Evolutionary conservation across 2,797 vertebrate genomes (phyloP).

Genomic region (Phoebastria nigripes): DNA sequence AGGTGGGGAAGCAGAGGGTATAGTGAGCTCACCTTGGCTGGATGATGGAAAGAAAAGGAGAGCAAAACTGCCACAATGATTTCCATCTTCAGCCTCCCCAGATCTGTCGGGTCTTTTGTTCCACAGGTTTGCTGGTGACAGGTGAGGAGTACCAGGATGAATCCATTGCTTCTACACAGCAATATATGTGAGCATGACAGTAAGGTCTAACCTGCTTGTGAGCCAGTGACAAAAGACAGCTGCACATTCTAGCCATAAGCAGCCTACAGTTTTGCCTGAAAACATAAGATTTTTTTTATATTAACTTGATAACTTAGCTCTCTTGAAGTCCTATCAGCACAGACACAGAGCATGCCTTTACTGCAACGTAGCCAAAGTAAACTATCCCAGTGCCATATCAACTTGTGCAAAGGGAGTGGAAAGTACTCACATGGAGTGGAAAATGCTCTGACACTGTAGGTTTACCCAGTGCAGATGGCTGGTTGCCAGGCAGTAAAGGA

Average conservation of each 20-base stretch:
- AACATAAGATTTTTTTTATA: not conserved
- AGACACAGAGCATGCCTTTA: constrained; percentile 17
- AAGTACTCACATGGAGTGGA: constrained; percentile 2
- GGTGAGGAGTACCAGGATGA: not conserved
- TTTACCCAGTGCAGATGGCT: not conserved
- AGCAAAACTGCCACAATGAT: not conserved
- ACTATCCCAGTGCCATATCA: constrained; percentile 31
- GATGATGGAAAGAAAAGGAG: not conserved
- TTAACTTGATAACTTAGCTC: not conserved
- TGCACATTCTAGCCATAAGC: not conserved
- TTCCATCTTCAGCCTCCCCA: not conserved
- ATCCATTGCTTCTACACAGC: not conserved
- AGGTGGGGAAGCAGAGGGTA: not conserved
- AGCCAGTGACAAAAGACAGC: not conserved
- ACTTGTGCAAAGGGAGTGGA: not conserved
- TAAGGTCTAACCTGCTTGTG: not conserved
- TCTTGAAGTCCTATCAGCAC: constrained; percentile 33
- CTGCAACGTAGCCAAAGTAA: constrained; percentile 19
- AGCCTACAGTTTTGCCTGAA: not conserved
- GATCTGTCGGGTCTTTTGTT: not conserved
- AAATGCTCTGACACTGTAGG: not conserved
- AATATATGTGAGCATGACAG: not conserved
- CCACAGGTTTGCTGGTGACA: not conserved
- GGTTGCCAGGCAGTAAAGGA: not conserved
- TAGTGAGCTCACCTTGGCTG: not conserved